Evolutionary conservation across 2,797 vertebrate species (phyloP).

Genomic region (Xerus rutilus): DNA sequence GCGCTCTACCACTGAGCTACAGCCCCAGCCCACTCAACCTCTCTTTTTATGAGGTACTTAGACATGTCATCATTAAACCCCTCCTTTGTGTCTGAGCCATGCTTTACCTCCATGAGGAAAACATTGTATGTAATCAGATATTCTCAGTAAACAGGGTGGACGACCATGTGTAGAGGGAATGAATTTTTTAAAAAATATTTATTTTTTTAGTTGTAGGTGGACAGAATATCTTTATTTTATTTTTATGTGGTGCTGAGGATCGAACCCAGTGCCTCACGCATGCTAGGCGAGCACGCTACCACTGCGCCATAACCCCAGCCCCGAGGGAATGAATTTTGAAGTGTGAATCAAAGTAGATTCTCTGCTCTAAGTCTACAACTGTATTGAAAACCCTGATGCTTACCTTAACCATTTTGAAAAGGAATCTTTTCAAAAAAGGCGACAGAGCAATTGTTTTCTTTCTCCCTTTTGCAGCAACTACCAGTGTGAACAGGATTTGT

Average conservation of each 20-base stretch:
- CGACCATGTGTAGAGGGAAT: background rate
- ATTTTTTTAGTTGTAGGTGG: too few species aligned
- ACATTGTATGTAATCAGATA: background rate
- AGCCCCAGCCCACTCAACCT: background rate
- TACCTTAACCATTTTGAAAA: background rate
- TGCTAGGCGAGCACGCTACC: too few species aligned
- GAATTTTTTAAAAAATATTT: too few species aligned
- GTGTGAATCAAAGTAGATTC: constrained; percentile 1
- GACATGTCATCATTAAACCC: too few species aligned
- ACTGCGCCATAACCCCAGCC: too few species aligned
- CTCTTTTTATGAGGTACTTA: background rate
- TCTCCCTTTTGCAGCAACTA: background rate
- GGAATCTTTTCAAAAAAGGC: background rate
- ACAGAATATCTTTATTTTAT: too few species aligned
- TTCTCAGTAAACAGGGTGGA: background rate
- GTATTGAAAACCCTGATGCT: background rate
- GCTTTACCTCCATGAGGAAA: background rate
- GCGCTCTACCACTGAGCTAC: too few species aligned
- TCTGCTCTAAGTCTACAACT: background rate
- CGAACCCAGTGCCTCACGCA: too few species aligned
- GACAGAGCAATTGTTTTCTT: background rate
- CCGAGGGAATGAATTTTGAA: background rate
- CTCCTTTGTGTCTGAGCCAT: background rate
- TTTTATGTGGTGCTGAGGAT: too few species aligned
- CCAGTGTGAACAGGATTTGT: background rate